Conservation (phyloP, 2,888 invertebrate species). For the Cyrtodaria siliqua region DNA sequence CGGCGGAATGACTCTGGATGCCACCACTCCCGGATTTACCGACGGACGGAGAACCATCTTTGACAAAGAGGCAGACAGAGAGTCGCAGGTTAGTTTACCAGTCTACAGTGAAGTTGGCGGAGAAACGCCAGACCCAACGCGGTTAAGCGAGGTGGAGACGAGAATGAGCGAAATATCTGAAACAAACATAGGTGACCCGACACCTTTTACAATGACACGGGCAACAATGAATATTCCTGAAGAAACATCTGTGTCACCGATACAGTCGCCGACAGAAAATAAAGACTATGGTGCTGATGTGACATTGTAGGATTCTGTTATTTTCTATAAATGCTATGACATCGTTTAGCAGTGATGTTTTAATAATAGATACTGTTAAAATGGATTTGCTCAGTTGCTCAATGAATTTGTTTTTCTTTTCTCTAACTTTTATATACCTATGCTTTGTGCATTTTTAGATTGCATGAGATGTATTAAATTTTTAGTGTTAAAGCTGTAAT, state of each 20-base stretch:
- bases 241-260: conserved; percentile 55
- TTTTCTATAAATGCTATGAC: too few relatives aligned
- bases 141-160: conserved; percentile 62
- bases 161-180: conserved; percentile 58
- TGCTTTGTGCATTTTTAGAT: too few relatives aligned
- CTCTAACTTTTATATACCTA: too few relatives aligned
- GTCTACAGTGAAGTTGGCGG: conserved; percentile 67
- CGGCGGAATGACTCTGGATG: conserved; percentile 59
- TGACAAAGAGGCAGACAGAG: conserved; percentile 55
- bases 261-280: conserved; percentile 42
- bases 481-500: too few relatives aligned
- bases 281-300: conserved; percentile 37
- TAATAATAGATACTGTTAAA: too few relatives aligned
- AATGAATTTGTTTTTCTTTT: too few relatives aligned
- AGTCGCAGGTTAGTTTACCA: conserved; percentile 59
- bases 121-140: conserved; percentile 66
- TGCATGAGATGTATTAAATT: too few relatives aligned
- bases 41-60: conserved; percentile 60
- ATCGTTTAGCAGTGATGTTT: too few relatives aligned
- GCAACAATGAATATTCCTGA: conserved; percentile 66
- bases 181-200: conserved; percentile 46
- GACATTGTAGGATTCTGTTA: conserved; percentile 15
- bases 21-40: conserved; percentile 62
- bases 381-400: too few relatives aligned
- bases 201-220: conserved; percentile 62